Evolutionary conservation across 2,113 vertebrate species (phyloP).

Genomic region (Seriola rivoliana): DNA sequence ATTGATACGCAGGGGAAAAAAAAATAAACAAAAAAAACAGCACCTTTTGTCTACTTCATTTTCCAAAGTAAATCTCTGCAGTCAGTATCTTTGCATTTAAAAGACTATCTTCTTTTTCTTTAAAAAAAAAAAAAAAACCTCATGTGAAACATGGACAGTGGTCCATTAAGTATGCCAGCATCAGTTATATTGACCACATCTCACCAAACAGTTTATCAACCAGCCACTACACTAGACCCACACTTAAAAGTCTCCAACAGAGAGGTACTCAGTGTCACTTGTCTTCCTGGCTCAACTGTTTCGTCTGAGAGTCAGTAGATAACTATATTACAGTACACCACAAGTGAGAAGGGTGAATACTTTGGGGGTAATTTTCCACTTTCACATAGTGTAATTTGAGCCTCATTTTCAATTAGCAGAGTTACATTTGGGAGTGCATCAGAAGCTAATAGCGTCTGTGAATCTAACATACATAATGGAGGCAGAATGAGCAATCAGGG

Average conservation of each 20-base stretch:
- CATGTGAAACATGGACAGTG: conserved; percentile 18
- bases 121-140: not conserved
- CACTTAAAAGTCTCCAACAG: conserved; percentile 43
- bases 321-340: conserved; percentile 34
- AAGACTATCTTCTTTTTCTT: not conserved
- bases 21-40: conserved; percentile 8
- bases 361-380: conserved; percentile 38
- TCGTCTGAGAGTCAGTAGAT: conserved; percentile 46
- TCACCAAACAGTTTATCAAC: conserved; percentile 46
- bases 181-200: conserved; percentile 38
- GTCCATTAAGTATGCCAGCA: conserved; percentile 30
- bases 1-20: conserved; percentile 48
- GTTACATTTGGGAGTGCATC: conserved; percentile 39
- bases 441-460: conserved; percentile 50
- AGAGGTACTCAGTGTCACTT: conserved; percentile 45
- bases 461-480: conserved; percentile 62
- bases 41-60: conserved; percentile 43
- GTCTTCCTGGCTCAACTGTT: conserved; percentile 46
- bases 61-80: conserved; percentile 18
- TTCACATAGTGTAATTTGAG: conserved; percentile 34
- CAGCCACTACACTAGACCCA: conserved; percentile 1
- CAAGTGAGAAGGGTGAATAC: not conserved
- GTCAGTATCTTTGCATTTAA: conserved; percentile 31
- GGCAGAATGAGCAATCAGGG: conserved; percentile 49
- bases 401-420: conserved; percentile 55